Base-by-base conservation (phyloP, 1,140 invertebrate genomes). In the Drosophila sproati region DNA sequence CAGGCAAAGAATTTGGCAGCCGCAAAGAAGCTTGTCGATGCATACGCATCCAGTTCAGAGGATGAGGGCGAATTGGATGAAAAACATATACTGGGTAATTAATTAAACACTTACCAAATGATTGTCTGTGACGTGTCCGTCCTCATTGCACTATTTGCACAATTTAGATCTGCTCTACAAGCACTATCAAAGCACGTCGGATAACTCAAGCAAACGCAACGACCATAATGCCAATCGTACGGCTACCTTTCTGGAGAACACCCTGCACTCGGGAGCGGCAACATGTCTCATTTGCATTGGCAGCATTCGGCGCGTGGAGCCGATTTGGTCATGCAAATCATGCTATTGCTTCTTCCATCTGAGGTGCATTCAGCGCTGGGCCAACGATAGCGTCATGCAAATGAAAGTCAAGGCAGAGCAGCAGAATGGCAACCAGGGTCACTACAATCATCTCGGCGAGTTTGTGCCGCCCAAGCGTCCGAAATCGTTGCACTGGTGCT, bases 221-320 rank as follows among this genome's bases (percentile, higher is more conserved):
- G 61, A 48, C 37, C 54, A 92, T 29, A 93, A 95, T 88, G 82
- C 94, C 2, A 93, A 93, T 55, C 94, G 94, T 92, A 96, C 96
- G 4, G 94, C 95, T 66, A 95, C 95, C 12, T 95, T 96, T 89
- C 91, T 98, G 37, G 95, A 96, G 82, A 96, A 97, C 89, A 93
- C 95, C 0, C 94, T 97, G 73, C 95, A 96, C 87, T 95, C 96
- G 47, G 96, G 96, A 3, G 94, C 96, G 35, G 95, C 96, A 3
- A 96, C 97, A 41, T 99, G 98, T 92, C 94, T 99, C 3, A 97
- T 99, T 85, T 99, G 98, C 82, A 98, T 99, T 92, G 97, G 96
- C 52, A 95, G 96, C 74, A 95, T 99, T 0, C 98, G 97, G 91
- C 95, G 96, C 81, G 94, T 93, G 60, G 96, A 98, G 87, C 92